phyloP scores from a whole-genome alignment of 2,113 vertebrate genomes.

The Hystrix cristata region DNA sequence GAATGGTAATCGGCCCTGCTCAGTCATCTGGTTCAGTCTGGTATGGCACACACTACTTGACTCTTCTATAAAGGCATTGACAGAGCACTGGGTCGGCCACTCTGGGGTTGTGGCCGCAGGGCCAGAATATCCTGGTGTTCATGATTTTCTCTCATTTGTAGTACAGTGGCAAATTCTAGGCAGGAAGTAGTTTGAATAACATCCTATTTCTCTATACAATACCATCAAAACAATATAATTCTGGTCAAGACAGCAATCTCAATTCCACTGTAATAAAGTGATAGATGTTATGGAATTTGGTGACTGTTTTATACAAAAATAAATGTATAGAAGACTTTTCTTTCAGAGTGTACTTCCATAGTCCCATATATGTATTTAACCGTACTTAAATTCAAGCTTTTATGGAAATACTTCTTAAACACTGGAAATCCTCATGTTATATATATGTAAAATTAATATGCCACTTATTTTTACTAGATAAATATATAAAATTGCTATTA shows the following conservation, averaged over 20 bases:
- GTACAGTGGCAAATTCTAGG: slow-evolving; percentile 12
- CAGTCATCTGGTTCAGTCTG: slow-evolving; percentile 46
- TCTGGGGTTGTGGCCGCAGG: neutral
- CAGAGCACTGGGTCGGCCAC: fast-evolving
- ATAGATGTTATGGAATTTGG: neutral
- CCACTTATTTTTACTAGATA: neutral
- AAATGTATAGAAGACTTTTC: neutral
- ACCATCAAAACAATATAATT: slow-evolving; percentile 11
- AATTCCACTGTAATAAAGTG: neutral
- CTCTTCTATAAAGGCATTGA: neutral
- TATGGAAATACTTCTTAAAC: slow-evolving; percentile 50
- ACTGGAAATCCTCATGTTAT: neutral
- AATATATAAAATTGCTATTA: neutral
- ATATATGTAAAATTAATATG: slow-evolving; percentile 7
- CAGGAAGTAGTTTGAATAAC: neutral
- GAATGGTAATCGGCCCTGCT: neutral
- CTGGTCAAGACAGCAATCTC: neutral
- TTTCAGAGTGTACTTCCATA: neutral
- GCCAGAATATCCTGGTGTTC: neutral
- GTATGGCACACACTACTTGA: neutral
- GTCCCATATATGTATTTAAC: neutral
- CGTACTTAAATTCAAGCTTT: neutral
- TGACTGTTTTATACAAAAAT: slow-evolving; percentile 3
- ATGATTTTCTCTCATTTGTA: neutral
- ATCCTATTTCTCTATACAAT: neutral